Evolutionary conservation across 1,140 invertebrate genomes (phyloP), one percentile per base, ranked within the genome.

Genomic region (Bombus impatiens): DNA sequence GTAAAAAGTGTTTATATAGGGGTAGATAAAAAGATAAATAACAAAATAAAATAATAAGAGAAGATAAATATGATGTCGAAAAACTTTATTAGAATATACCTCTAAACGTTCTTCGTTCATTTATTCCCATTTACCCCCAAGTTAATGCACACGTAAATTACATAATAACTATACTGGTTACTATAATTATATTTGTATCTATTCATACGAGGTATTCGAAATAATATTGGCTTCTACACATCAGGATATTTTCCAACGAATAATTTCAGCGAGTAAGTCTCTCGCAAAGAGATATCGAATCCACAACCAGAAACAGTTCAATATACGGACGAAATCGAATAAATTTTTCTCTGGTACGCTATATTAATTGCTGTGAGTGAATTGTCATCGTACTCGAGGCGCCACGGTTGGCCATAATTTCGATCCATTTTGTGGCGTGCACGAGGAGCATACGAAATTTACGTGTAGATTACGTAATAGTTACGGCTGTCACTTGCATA

Each of bases 401-500:
- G 9, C 40, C 44, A 79, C 37, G 9, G 18, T 22, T 8, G 37
- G 10, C 22, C 67, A 68, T 71, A 80, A 84, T 84, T 79, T 82
- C 70, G 40, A 57, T 81, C 35, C 47, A 81, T 81, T 80, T 78
- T 42, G 57, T 42, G 15, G 6, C 12, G 22, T 32, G 35, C 22
- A 42, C 37, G 75, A 35, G 12, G 9, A 18, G 62, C 76, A 59
- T 71, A 70, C 67, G 35, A 42, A 84, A 79, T 84, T 72, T 28
- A 44, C 77, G 83, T 40, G 32, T 62, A 35, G 37, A 59, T 84
- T 79, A 72, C 77, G 67, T 47, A 84, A 84, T 84, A 79, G 83
- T 79, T 72, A 62, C 32, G 77, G 32, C 53, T 84, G 83, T 84
- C 83, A 79, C 67, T 71, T 71, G 83, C 65, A 79, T 79, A 57